Base-by-base conservation (phyloP, 2,113 vertebrate species). In the Pomatostomus ruficeps region DNA sequence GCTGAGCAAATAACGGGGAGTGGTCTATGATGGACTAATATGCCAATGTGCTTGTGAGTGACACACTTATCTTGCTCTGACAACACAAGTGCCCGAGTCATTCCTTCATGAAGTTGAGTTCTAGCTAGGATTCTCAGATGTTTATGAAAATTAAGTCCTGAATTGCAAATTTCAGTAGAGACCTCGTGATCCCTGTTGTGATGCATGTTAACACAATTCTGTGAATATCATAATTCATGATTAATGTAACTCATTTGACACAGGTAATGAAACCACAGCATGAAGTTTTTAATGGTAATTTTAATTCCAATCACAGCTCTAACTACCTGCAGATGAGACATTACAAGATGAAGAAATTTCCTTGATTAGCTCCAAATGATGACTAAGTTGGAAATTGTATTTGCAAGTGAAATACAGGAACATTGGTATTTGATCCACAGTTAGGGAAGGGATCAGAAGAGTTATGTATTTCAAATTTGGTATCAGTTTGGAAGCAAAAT, bases 231-330 rank as follows among this genome's bases (percentile, higher is more conserved):
- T 93, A 88, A 78, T 90, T 95, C 15, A 11, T 96, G 86, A 94
- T 96, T 90, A 80, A 88, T 88, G 33, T 33, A 95, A 86, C 61
- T 91, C 79, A 72, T 94, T 96, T 96, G 93, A 91, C 63, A 36
- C 42, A 85, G 82, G 79, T 94, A 96, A 93, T 92, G 88, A 92
- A 94, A 73, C 68, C 88, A 61, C 95, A 94, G 92, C 91, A 57
- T 86, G 96, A 83, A 54, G 57, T 84, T 95, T 94, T 88, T 88
- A 88, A 92, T 88, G 75, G 52, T 93, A 84, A 93, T 93, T 95
- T 93, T 81, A 88, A 94, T 86, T 92, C 82, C 95, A 96, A 93
- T 97, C 95, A 95, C 73, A 84, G 49, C 86, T 96, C 75, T 94
- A 90, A 90, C 85, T 85, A 80, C 24, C 14, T 48, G 90, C 88